phyloP scores from a whole-genome alignment of 2,888 invertebrate species.

The Meliscaeva auricollis region DNA sequence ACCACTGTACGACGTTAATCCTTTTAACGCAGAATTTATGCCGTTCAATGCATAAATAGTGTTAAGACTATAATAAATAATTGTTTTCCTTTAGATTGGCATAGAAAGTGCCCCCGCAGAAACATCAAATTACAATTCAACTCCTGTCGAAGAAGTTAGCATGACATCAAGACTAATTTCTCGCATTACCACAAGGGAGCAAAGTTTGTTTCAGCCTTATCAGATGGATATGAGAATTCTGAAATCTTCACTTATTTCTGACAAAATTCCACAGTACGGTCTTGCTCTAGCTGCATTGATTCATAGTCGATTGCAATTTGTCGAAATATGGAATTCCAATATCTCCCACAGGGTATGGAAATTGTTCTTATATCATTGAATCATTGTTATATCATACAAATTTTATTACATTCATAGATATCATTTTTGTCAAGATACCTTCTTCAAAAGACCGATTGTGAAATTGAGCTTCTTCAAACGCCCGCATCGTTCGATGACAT shows the following conservation, averaged over 20 bases:
- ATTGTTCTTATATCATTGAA: too few relatives aligned
- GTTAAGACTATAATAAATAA: too few relatives aligned
- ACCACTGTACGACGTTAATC: too few relatives aligned
- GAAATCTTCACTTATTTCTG: slow-evolving; percentile 4
- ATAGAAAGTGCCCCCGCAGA: slow-evolving; percentile 24
- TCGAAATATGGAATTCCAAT: slow-evolving; percentile 71
- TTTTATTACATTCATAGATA: slow-evolving; percentile 45
- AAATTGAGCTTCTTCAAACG: not conserved
- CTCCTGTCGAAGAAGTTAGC: slow-evolving; percentile 5
- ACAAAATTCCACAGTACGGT: slow-evolving; percentile 45
- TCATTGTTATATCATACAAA: not conserved
- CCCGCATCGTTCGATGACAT: slow-evolving; percentile 53
- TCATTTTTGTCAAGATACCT: slow-evolving; percentile 60
- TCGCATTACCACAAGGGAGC: slow-evolving; percentile 48
- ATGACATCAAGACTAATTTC: slow-evolving; percentile 31
- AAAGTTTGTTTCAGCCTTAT: slow-evolving; percentile 56
- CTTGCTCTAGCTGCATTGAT: slow-evolving; percentile 73
- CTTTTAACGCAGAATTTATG: too few relatives aligned
- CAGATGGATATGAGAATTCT: slow-evolving; percentile 52
- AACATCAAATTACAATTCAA: not conserved
- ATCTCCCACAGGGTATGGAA: slow-evolving; percentile 64
- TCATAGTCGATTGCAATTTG: slow-evolving; percentile 68
- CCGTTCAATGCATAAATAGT: too few relatives aligned
- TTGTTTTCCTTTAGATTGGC: slow-evolving; percentile 45
- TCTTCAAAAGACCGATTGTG: slow-evolving; percentile 51